Evolutionary conservation across 2,888 invertebrate species (phyloP).

Genomic region (Trichogramma dendrolimi): DNA sequence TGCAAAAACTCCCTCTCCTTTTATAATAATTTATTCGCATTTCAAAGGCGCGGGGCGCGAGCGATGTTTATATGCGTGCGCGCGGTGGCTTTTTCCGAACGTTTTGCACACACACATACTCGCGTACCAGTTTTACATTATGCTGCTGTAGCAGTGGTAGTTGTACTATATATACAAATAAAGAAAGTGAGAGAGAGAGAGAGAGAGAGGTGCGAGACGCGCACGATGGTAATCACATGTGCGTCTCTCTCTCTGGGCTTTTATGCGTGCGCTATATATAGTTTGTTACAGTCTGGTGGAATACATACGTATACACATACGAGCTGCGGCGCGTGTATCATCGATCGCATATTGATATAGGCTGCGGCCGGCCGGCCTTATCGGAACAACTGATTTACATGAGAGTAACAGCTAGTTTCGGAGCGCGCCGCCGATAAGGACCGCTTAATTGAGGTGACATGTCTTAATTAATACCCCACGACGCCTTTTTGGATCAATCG

Average conservation of each 20-base stretch:
- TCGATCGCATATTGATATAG: no score
- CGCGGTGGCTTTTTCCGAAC: not conserved
- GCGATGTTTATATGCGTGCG: not conserved
- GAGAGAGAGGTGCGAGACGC: not conserved
- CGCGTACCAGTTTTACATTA: not conserved
- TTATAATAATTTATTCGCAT: slow-evolving; percentile 15
- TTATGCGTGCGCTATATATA: no score
- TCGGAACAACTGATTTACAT: slow-evolving; percentile 38
- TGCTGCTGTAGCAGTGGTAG: no score
- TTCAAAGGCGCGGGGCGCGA: slow-evolving; percentile 9
- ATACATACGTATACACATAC: no score
- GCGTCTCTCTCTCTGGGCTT: slow-evolving; percentile 5
- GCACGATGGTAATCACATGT: slow-evolving; percentile 13
- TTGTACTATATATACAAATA: no score
- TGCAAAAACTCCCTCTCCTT: slow-evolving; percentile 19
- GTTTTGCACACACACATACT: not conserved
- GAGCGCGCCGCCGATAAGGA: slow-evolving; percentile 32
- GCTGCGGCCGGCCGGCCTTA: no score
- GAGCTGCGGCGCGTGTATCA: no score
- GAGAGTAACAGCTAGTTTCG: slow-evolving; percentile 40
- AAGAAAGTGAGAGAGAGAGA: no score
- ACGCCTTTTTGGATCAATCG: slow-evolving; percentile 12
- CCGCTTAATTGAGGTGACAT: slow-evolving; percentile 41
- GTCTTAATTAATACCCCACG: slow-evolving; percentile 41
- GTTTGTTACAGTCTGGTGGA: no score